Percentiles rank a stretch among this genome's conserved stretches.
phyloP scores from a whole-genome alignment of 2,888 invertebrate species.

The Eristalinus aeneus region DNA sequence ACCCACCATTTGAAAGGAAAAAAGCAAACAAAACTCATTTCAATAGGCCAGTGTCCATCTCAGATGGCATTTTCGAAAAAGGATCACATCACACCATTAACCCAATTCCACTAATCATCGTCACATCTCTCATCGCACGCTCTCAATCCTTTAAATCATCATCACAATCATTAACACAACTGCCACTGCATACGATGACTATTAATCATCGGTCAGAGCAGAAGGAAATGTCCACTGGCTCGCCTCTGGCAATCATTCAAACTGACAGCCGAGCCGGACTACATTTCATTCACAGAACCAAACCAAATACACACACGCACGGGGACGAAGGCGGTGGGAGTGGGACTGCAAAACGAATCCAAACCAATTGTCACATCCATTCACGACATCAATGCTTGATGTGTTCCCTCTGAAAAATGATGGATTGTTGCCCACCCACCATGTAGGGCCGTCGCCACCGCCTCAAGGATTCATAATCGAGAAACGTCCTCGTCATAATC shows the following conservation, averaged over 20 bases:
- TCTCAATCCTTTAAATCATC: slow-evolving; percentile 70
- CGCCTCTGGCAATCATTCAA: slow-evolving; percentile 69
- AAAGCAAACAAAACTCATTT: background rate
- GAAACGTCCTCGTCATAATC: slow-evolving; percentile 69
- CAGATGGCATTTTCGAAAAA: background rate
- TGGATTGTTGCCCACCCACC: slow-evolving; percentile 57
- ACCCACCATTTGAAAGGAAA: background rate
- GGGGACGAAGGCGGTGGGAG: background rate
- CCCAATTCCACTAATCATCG: slow-evolving; percentile 67
- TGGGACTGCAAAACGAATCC: slow-evolving; percentile 35
- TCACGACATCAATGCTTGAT: slow-evolving; percentile 68
- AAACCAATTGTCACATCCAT: slow-evolving; percentile 68
- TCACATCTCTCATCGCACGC: slow-evolving; percentile 11
- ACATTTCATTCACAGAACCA: slow-evolving; percentile 63
- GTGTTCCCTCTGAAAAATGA: slow-evolving; percentile 67
- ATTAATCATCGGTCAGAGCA: slow-evolving; percentile 64
- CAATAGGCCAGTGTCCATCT: background rate
- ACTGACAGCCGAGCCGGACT: slow-evolving; percentile 61
- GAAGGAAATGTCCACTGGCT: slow-evolving; percentile 66
- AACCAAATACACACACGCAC: slow-evolving; percentile 18
- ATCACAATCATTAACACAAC: slow-evolving; percentile 71
- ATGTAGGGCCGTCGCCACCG: slow-evolving; percentile 9
- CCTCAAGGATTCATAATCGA: slow-evolving; percentile 68
- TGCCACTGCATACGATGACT: slow-evolving; percentile 70
- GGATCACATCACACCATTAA: slow-evolving; percentile 51